Base-by-base conservation (phyloP, 2,113 vertebrate genomes). In the Paraplagusia blochii region DNA sequence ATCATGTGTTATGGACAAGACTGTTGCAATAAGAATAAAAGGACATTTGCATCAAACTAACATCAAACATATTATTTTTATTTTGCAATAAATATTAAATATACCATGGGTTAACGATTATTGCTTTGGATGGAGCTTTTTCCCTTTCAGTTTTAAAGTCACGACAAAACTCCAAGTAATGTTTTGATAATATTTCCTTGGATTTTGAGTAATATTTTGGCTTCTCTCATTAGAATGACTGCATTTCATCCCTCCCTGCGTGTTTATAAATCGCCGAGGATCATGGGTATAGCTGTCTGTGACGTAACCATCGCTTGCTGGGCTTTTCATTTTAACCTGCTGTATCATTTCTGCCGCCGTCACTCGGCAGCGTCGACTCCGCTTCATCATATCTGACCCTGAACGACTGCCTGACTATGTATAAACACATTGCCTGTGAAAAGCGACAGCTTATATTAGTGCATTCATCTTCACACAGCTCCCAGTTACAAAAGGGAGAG, bases 201-300 rank as follows among this genome's bases (percentile, higher is more conserved):
- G n/a, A n/a, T n/a, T n/a, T n/a, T n/a, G n/a, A n/a, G n/a, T n/a
- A n/a, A n/a, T n/a, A n/a, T n/a, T n/a, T 29, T 29, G 22, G 3
- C 22, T 29, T 6, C 6, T 29, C 3, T 29, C 22, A 29, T 29
- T 29, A 6, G 22, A 77, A 81, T 73, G 58, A 68, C 69, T 72
- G 74, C 76, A 76, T 79, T 79, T 84, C 55, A 46, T 19, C 43
- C 14, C 72, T 73, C 77, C 81, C 79, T 11, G 53, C 63, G 72
- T 74, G 59, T 66, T 65, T 60, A 53, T 58, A 36, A 76, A 71
- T 69, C 63, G 71, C 61, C 73, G 71, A 64, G 70, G 76, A 53
- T 63, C 71, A 45, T 65, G 14, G 39, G 63, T 51, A 36, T 16
- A n/a, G n/a, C 1, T 17, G 76, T 44, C 14, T 18, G 11, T 83